Conservation (phyloP, 2,113 vertebrate genomes). For the Globicephala melas region DNA sequence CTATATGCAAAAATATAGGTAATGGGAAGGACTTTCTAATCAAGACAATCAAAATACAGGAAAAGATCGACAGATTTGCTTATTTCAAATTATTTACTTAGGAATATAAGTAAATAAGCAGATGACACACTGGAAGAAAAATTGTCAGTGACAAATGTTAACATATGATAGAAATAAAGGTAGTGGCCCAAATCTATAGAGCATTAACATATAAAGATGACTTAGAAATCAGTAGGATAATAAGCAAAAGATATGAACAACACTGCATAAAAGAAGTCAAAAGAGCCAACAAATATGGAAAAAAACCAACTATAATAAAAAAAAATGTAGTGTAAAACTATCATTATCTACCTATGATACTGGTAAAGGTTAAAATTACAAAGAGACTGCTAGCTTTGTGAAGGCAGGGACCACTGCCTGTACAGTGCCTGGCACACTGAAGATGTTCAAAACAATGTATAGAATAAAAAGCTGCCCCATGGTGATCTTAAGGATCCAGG, state of each 20-base stretch:
- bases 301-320: background rate
- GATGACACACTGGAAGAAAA: background rate
- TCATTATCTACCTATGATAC: background rate
- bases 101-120: background rate
- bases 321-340: background rate
- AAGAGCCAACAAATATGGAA: background rate
- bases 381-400: background rate
- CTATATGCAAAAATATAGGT: background rate
- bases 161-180: background rate
- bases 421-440: background rate
- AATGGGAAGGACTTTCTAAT: background rate
- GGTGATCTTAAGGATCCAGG: background rate
- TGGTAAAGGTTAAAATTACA: background rate
- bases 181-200: background rate
- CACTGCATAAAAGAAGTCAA: background rate
- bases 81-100: conserved; percentile 12
- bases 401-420: background rate
- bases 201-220: background rate
- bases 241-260: background rate
- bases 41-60: background rate
- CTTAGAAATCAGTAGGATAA: background rate
- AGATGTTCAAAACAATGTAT: background rate
- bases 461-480: background rate
- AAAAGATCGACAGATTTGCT: background rate
- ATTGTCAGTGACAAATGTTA: background rate